phyloP scores from a whole-genome alignment of 2,888 invertebrate genomes.

The Patella ulyssiponensis region DNA sequence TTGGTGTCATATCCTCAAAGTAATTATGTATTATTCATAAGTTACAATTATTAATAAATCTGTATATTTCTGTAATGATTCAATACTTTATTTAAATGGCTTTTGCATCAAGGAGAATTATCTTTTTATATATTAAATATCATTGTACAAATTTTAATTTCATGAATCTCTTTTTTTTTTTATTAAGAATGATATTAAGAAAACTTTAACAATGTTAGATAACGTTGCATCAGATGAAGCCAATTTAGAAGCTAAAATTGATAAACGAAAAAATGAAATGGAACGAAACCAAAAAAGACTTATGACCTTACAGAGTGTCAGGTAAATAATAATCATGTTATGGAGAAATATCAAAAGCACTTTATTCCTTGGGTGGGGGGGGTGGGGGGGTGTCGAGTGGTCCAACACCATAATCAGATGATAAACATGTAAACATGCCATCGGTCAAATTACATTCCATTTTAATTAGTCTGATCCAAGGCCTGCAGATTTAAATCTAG shows the following conservation, averaged over 20 bases:
- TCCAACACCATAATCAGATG: too few species aligned
- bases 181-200: constrained; percentile 79
- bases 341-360: too few species aligned
- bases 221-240: constrained; percentile 90
- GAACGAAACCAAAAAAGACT: constrained; percentile 93
- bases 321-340: constrained; percentile 74
- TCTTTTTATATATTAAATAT: not conserved
- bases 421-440: too few species aligned
- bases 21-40: not conserved
- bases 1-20: too few species aligned
- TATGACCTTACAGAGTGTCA: constrained; percentile 93
- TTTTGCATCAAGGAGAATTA: too few species aligned
- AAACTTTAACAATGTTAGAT: constrained; percentile 81
- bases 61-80: too few species aligned
- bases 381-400: too few species aligned
- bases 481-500: too few species aligned
- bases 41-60: not conserved
- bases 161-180: not conserved
- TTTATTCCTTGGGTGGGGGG: too few species aligned
- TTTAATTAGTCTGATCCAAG: too few species aligned
- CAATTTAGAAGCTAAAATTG: constrained; percentile 91
- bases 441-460: too few species aligned
- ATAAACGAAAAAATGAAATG: constrained; percentile 89
- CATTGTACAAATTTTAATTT: not conserved
- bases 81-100: too few species aligned